Percentiles rank a stretch among this genome's conserved stretches.
These are phyloP conservation scores for Sminthurides bifidus DNA, from an alignment of 1,140 invertebrate species.

Conservation along the genomic window DNA sequence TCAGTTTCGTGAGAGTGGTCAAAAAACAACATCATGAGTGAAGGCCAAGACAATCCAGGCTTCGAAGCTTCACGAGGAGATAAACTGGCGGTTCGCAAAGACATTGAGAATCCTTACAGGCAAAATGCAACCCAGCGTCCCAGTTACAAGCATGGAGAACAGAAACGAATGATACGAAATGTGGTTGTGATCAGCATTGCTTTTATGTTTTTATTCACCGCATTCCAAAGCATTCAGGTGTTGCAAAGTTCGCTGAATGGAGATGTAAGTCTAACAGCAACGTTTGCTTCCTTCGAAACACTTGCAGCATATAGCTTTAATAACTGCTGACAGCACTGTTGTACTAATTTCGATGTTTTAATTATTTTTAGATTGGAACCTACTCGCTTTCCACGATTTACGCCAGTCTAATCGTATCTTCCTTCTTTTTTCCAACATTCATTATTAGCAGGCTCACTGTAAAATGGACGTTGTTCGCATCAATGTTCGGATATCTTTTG, in stretches of 20 bases:
- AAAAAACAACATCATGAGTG: no score
- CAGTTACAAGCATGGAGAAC: slow-evolving; percentile 44
- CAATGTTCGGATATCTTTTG: slow-evolving; percentile 81
- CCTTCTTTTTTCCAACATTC: slow-evolving; percentile 82
- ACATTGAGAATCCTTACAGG: no score
- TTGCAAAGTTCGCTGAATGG: slow-evolving; percentile 56
- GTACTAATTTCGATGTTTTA: background rate
- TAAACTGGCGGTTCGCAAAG: no score
- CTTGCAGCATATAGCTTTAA: background rate
- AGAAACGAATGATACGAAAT: slow-evolving; percentile 79
- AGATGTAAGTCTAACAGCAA: background rate
- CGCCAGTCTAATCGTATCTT: slow-evolving; percentile 74
- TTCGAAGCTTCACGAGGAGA: no score
- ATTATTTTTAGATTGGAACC: slow-evolving; percentile 49
- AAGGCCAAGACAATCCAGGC: no score
- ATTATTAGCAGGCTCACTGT: slow-evolving; percentile 78
- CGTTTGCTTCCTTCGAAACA: background rate
- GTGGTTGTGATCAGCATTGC: slow-evolving; percentile 69
- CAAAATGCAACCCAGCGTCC: no score
- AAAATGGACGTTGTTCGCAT: slow-evolving; percentile 85
- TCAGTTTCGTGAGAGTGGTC: no score
- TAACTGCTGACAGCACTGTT: background rate
- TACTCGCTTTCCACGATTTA: slow-evolving; percentile 76
- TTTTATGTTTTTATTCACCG: slow-evolving; percentile 86
- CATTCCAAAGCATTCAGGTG: slow-evolving; percentile 79